These are phyloP conservation scores for Antrozous pallidus DNA, from an alignment of 2,797 vertebrate species.

Conservation along the genomic window DNA sequence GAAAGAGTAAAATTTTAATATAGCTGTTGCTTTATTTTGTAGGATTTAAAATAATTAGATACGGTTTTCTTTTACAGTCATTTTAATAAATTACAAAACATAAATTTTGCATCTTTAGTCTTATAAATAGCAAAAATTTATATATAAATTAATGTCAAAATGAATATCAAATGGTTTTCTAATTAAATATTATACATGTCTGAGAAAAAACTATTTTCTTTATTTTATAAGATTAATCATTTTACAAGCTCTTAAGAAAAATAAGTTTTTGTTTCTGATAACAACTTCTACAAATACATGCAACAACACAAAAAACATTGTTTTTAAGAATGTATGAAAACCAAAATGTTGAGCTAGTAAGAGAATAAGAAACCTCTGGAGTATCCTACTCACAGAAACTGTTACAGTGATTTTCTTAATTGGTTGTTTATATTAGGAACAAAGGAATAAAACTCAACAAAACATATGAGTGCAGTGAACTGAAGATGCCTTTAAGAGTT, in stretches of 20 bases:
- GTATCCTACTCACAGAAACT: background rate
- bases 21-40: constrained; percentile 12
- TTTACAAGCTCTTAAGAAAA: constrained; percentile 44
- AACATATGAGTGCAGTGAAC: background rate
- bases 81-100: constrained; percentile 39
- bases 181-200: constrained; percentile 31
- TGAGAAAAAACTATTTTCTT: background rate
- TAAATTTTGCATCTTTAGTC: background rate
- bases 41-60: constrained; percentile 9
- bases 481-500: background rate
- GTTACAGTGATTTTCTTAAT: constrained; percentile 2
- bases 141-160: constrained; percentile 23
- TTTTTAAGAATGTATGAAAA: constrained; percentile 18
- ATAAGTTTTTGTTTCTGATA: constrained; percentile 10
- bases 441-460: constrained; percentile 25
- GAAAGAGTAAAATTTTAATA: constrained; percentile 46
- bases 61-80: background rate
- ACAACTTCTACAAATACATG: background rate
- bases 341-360: background rate
- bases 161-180: constrained; percentile 22
- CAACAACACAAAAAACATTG: background rate
- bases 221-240: constrained; percentile 9
- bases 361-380: background rate
- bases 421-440: background rate
- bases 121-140: constrained; percentile 30